A percentile compares a stretch with the other conserved stretches of the same genome.
These are phyloP conservation scores for Sebastes schlegelii DNA, from an alignment of 2,113 vertebrate species.

Conservation along the genomic window DNA sequence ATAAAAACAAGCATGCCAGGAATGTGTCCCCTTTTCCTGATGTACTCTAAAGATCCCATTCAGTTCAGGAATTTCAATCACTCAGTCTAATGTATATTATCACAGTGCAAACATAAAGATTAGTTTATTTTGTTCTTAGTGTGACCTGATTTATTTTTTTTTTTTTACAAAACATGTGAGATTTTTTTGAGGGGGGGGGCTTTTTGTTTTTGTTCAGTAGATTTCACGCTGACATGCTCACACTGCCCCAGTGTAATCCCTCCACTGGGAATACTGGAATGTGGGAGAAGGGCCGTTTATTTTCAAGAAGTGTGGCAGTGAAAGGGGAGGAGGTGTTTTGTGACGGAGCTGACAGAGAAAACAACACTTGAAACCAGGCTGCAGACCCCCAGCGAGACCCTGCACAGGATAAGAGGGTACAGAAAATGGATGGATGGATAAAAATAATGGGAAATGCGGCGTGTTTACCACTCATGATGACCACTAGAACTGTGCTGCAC, in stretches of 20 bases:
- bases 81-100: background rate
- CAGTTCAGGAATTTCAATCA: background rate
- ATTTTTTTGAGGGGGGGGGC: background rate
- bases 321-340: too few relatives aligned
- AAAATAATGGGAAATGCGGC: too few relatives aligned
- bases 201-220: conserved; percentile 6
- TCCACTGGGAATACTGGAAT: conserved; percentile 58
- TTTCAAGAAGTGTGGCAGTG: background rate
- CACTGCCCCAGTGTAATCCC: conserved; percentile 26
- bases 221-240: conserved; percentile 33
- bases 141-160: background rate
- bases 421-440: too few relatives aligned
- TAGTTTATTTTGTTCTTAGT: conserved; percentile 11
- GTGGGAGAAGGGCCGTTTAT: conserved; percentile 40
- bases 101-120: background rate
- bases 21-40: background rate
- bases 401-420: too few relatives aligned
- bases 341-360: too few relatives aligned
- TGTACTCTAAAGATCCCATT: background rate
- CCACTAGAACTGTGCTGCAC: too few relatives aligned
- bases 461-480: too few relatives aligned
- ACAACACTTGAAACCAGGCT: too few relatives aligned
- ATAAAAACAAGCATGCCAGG: background rate
- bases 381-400: too few relatives aligned
- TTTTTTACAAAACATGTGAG: background rate